Evolutionary conservation across 2,888 invertebrate species (phyloP), one percentile per base, ranked within the genome.

Genomic region (Muschampia staudingeri): DNA sequence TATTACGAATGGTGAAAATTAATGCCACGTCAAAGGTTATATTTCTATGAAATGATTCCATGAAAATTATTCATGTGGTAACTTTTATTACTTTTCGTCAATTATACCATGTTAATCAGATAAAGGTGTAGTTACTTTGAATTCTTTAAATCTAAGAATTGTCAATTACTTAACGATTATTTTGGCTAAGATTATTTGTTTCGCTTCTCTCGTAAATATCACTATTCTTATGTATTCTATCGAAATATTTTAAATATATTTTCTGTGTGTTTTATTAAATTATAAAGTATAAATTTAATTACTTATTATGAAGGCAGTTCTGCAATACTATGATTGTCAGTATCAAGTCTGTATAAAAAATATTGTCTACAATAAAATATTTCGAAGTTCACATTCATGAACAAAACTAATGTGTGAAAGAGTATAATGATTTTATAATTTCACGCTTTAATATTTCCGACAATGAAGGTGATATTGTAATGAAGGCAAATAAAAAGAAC

Each of bases 141-240:
- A 95, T 96, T 94, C 92, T 95, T 96, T 95, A 96, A 94, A 93
- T 95, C 92, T 96, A 96, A 96, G 95, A 93, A 94, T 91, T 93
- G 96, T 96, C 96, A 96, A 96, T 96, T 96, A 96, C 92, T 94
- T 94, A 94, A 88, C 89, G 86, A 91, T 95, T 94, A 92, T 94
- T 95, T 95, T 88, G 91, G 88, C 90, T 88, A 95, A 95, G 93
- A 94, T 90, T 86, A 89, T 86, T 82, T 80, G 80, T 92, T 92
- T 93, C 87, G 93, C 93, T 92, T 91, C 90, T 80, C 65, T 73
- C 65, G 42, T 73, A 65, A 71, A 79, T 79, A 79, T 79, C 30
- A 72, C 73, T 79, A 79, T 73, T 73, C 61, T 76, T 67, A 65
- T 44, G 65, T 76, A 71, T 72, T 78, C n/a, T 72, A 78, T 72